Percentiles rank a stretch among this genome's conserved stretches.
Conservation (phyloP, 37 sponge, comb jelly and placozoan species). For the Aplysina aerophoba region DNA sequence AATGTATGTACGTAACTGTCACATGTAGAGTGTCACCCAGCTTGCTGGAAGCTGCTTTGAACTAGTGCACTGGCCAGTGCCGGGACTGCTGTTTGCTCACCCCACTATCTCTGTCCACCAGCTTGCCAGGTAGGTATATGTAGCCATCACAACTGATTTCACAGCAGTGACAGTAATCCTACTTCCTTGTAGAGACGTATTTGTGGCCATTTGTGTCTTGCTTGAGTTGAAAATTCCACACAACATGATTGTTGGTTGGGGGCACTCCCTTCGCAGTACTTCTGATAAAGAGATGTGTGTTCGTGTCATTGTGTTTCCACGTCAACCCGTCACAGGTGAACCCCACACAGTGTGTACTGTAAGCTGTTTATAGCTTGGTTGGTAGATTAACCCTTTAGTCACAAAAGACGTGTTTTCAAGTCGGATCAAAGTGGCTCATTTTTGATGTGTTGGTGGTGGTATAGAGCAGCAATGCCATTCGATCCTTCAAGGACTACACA, state of each 20-base stretch:
- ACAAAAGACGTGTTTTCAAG: no score
- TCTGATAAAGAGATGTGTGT: not conserved
- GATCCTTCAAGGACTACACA: no score
- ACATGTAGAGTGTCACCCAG: constrained; percentile 29
- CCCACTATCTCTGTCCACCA: not conserved
- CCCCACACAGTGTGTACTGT: no score
- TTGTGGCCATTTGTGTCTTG: constrained; percentile 32
- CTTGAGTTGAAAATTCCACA: constrained; percentile 49
- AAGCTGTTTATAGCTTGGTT: no score
- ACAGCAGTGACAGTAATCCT: no score
- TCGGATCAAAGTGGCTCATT: no score
- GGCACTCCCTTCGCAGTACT: not conserved
- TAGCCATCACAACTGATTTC: no score
- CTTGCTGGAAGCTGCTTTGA: constrained; percentile 42
- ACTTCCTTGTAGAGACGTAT: constrained; percentile 30
- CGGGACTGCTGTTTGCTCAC: not conserved
- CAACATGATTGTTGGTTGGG: constrained; percentile 43
- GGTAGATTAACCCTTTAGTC: no score
- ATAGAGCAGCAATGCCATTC: no score
- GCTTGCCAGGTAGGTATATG: not conserved
- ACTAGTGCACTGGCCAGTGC: constrained; percentile 7
- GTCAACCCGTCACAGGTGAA: constrained; percentile 59
- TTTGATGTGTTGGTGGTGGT: no score
- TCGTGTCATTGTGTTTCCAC: constrained; percentile 52
- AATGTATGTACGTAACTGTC: no score